Conservation (phyloP, 2,113 vertebrate genomes). For the Bufo gargarizans region DNA sequence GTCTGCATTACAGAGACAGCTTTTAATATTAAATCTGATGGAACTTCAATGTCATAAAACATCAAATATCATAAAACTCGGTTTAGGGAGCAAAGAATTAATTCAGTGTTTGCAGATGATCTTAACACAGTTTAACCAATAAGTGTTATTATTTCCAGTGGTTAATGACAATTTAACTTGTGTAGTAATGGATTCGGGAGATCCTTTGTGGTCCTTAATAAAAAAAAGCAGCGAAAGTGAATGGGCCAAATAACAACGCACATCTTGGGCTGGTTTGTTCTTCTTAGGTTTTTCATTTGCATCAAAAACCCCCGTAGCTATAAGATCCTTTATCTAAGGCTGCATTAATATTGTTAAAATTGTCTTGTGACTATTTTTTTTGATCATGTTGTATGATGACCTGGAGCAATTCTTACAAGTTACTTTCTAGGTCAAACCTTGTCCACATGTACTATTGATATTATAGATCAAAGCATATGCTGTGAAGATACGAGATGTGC, state of each 20-base stretch:
- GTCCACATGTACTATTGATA: too few species aligned
- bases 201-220: not conserved
- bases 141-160: conserved; percentile 38
- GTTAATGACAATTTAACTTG: conserved; percentile 36
- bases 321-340: not conserved
- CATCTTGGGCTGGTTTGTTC: too few species aligned
- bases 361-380: not conserved
- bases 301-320: not conserved
- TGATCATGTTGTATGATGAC: too few species aligned
- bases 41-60: conserved; percentile 45
- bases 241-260: not conserved
- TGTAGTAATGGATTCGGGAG: not conserved
- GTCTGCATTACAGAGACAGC: conserved; percentile 24
- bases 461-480: too few species aligned
- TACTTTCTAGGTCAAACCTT: too few species aligned
- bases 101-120: conserved; percentile 42
- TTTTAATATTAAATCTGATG: conserved; percentile 45
- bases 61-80: conserved; percentile 42
- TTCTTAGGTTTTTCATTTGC: too few species aligned
- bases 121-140: conserved; percentile 33
- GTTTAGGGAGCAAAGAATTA: conserved; percentile 31
- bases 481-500: too few species aligned
- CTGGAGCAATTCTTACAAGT: too few species aligned
- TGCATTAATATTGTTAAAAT: not conserved
- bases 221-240: not conserved